Base-by-base conservation (phyloP, 2,888 invertebrate species). In the Tenthredo livida region DNA sequence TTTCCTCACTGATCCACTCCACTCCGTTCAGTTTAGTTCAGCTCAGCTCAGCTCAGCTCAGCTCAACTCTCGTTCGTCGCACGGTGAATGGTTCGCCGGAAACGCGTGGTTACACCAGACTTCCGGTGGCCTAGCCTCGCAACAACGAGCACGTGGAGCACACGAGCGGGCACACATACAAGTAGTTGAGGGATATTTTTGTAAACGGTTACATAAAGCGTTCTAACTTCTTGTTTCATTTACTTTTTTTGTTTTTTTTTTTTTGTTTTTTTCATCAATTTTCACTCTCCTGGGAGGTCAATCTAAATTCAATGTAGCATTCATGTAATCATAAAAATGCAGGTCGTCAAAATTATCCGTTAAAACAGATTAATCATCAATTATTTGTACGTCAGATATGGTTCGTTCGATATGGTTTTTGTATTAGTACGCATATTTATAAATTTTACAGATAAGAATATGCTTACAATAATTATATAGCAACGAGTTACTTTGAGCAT, bases 31-130 rank as follows among this genome's bases (percentile, higher is more conserved):
- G 73, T 43, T 73, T 5, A 40, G 73, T 25, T 61, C 37, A 37
- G 37, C 37, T 29, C 65, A 21, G 9, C 29, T 65, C 65, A 25
- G 12, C 29, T 29, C 25, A 65, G 10, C 12, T 65, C 67, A 33
- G 5, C 67, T 29, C 33, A 12, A 33, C 33, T 40, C n/a, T 61
- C 82, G 67, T 83, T 17, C 47, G 47, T 67, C 88, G 88, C 87
- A 82, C 86, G 89, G 89, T 91, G 91, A 91, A 91, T 91, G 91
- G 91, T 91, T 91, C 91, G 90, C 91, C 91, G 91, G 91, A 91
- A 91, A 91, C 91, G 91, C 89, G 90, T 91, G 91, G 91, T 91
- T 91, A 91, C 91, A 91, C 91, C 90, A 91, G 88, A 91, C 90
- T 91, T 91, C 91, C 91, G 91, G 90, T 91, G 89, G 70, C 83